These are phyloP conservation scores for Platyrinchus mystaceus DNA, from an alignment of 2,797 vertebrate genomes.

Conservation along the genomic window DNA sequence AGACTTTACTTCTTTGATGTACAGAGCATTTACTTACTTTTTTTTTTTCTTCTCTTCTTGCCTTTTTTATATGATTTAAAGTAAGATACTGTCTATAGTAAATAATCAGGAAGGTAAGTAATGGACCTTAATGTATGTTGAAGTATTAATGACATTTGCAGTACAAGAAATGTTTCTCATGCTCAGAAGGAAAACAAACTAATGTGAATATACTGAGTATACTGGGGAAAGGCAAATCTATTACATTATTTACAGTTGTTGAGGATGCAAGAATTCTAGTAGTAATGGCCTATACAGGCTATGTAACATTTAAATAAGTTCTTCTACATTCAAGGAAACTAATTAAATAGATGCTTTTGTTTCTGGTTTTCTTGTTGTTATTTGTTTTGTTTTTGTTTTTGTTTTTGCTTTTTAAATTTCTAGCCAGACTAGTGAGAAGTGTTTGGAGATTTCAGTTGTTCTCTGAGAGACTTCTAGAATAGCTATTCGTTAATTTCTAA, in stretches of 20 bases:
- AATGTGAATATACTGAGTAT: not conserved
- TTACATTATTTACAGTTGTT: not conserved
- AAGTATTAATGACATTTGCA: not conserved
- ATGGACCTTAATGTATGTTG: not conserved
- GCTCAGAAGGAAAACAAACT: not conserved
- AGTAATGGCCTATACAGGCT: not conserved
- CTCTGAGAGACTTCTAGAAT: not conserved
- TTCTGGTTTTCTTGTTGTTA: not conserved
- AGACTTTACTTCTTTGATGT: not conserved
- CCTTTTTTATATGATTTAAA: not conserved
- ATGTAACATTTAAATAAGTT: not conserved
- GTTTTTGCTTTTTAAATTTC: not conserved
- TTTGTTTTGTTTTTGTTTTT: fast-evolving
- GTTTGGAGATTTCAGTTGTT: not conserved
- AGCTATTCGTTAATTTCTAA: not conserved
- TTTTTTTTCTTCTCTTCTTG: not conserved
- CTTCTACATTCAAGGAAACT: not conserved
- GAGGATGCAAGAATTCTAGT: not conserved
- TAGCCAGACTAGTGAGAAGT: not conserved
- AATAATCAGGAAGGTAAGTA: not conserved
- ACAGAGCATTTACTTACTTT: not conserved
- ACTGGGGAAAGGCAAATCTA: not conserved
- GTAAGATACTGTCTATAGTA: not conserved
- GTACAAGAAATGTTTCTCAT: not conserved
- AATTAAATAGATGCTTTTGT: not conserved